Evolutionary conservation across 2,113 vertebrate genomes (phyloP), one percentile per base, ranked within the genome.

Genomic region (Aramus guarauna): DNA sequence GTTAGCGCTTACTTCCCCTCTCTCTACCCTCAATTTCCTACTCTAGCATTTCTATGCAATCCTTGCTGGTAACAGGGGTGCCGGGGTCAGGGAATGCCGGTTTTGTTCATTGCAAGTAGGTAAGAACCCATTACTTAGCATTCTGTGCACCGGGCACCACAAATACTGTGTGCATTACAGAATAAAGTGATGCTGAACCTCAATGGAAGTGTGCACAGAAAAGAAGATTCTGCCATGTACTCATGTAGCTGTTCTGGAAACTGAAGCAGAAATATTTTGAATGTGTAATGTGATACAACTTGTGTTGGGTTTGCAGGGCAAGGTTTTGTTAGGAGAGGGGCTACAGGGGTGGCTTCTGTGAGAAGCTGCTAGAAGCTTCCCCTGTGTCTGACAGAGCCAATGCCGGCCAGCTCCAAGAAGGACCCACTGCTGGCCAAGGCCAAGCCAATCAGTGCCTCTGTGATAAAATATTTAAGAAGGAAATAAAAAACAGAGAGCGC

Each of bases 81-180:
- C 48, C 68, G 48, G 0, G 3, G 6, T 37, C 3, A 3, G 12
- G n/a, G 29, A 74, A 23, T 32, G 50, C 5, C 12, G 10, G 2
- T 12, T 37, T 59, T 55, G 12, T 72, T 85, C 21, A 18, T 15
- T 77, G 58, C 6, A 52, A 27, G 20, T 32, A 24, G 20, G 1
- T 45, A 41, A 63, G 74, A 81, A 56, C 9, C 19, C 14, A 7
- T 72, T 24, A 34, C 6, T 72, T 87, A 19, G 6, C 10, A 34
- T 78, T 53, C 16, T 75, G 8, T 55, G 19, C 8, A 2, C 26
- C 53, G 92, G 53, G 11, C 12, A 36, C n/a, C 17, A 74, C 37
- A 67, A 43, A 56, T 58, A 27, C 24, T 9, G 1, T 36, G 16
- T 43, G 21, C 69, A 8, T 45, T 53, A 66, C 26, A 52, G 30